Conservation (phyloP, 2,888 invertebrate species). For the Lucinisca nassula region DNA sequence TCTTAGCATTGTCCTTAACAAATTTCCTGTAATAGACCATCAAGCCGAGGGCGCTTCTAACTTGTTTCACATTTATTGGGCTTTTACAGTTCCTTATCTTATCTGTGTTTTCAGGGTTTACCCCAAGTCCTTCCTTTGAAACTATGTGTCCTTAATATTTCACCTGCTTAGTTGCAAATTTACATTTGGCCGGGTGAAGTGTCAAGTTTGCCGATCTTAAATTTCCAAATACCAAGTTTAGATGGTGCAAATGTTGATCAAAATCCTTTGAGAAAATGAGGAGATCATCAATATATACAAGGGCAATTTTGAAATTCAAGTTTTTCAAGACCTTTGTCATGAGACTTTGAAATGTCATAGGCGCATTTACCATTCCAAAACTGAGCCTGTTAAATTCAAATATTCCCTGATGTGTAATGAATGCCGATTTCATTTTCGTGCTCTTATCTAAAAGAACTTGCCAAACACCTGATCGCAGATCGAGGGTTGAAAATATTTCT, state of each 20-base stretch:
- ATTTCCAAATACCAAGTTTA: conserved; percentile 49
- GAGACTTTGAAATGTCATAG: conserved; percentile 50
- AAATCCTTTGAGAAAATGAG: conserved; percentile 54
- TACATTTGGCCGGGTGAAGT: conserved; percentile 66
- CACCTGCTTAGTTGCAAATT: conserved; percentile 49
- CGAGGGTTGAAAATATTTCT: conserved; percentile 34
- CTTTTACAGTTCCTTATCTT: conserved; percentile 40
- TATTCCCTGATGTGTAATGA: conserved; percentile 50
- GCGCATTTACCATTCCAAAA: conserved; percentile 62
- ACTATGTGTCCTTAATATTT: conserved; percentile 70
- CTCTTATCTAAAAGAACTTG: conserved; percentile 38
- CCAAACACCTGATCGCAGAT: conserved; percentile 50
- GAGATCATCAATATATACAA: conserved; percentile 72
- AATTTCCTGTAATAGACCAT: conserved; percentile 58
- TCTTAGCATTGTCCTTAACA: conserved; percentile 56
- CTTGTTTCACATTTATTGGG: conserved; percentile 29
- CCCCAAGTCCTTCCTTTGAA: conserved; percentile 61
- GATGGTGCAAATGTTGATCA: conserved; percentile 54
- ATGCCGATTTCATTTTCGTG: conserved; percentile 54
- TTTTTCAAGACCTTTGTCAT: conserved; percentile 58
- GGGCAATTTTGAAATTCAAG: conserved; percentile 59
- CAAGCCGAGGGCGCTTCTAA: conserved; percentile 49
- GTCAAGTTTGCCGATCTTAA: conserved; percentile 61
- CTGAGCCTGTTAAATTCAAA: conserved; percentile 57
- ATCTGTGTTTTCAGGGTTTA: conserved; percentile 54